A percentile compares a stretch with the other conserved stretches of the same genome.
Conservation (phyloP, 1,140 invertebrate genomes). For the Musca domestica region DNA sequence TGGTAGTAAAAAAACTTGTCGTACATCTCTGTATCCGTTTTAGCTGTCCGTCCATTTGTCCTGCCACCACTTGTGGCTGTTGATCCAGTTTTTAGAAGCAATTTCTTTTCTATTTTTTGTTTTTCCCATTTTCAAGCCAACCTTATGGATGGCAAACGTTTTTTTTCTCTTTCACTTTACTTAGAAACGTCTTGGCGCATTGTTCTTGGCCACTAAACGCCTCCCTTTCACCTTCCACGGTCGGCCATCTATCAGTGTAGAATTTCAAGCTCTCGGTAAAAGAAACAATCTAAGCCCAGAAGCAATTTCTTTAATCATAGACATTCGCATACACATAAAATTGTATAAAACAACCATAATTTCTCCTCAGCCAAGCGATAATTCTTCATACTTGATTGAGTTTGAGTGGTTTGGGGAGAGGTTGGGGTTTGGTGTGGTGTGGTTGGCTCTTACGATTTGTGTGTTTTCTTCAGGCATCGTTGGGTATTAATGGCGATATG, state of each 20-base stretch:
- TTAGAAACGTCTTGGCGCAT: neutral
- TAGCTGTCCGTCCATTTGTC: slow-evolving; percentile 3
- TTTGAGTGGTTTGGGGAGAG: slow-evolving; percentile 13
- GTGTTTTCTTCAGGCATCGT: neutral
- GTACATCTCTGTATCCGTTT: slow-evolving; percentile 2
- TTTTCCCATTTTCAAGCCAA: too few species aligned
- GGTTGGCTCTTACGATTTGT: neutral
- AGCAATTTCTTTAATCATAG: slow-evolving; percentile 20
- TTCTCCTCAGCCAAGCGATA: slow-evolving; percentile 13
- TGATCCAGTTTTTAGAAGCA: too few species aligned
- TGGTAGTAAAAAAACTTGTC: neutral
- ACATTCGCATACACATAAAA: slow-evolving; percentile 9
- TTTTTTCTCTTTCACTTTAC: neutral
- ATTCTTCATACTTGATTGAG: slow-evolving; percentile 21
- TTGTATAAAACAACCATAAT: slow-evolving; percentile 12
- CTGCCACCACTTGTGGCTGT: neutral
- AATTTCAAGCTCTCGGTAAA: too few species aligned
- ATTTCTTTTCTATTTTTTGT: too few species aligned
- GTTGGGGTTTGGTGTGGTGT: neutral
- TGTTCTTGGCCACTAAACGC: neutral
- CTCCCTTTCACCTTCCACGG: too few species aligned
- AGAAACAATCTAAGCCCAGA: slow-evolving; percentile 8
- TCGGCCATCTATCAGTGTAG: too few species aligned
- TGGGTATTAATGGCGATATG: neutral
- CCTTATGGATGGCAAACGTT: neutral